Evolutionary conservation across 2,797 vertebrate genomes (phyloP).

Genomic region (Falco rusticolus): DNA sequence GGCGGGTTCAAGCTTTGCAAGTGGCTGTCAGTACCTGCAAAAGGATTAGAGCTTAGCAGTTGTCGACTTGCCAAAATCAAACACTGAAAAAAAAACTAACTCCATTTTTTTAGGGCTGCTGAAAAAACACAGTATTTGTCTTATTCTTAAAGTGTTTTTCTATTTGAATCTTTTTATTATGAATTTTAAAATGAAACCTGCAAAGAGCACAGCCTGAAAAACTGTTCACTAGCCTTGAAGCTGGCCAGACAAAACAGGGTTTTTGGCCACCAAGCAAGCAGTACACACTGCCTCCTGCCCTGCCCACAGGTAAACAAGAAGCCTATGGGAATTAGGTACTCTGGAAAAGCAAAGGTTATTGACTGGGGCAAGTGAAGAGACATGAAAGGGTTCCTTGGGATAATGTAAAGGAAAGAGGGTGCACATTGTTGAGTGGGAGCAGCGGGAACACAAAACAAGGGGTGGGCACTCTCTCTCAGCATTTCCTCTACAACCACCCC

Average conservation of each 20-base stretch:
- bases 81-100: not conserved
- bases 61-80: not conserved
- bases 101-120: not conserved
- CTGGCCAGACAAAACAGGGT: not conserved
- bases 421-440: not conserved
- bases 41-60: not conserved
- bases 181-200: not conserved
- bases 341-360: not conserved
- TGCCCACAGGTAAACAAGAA: not conserved
- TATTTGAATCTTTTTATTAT: not conserved
- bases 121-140: not conserved
- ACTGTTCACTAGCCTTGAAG: not conserved
- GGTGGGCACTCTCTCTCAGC: not conserved
- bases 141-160: not conserved
- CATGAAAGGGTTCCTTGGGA: not conserved
- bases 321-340: not conserved
- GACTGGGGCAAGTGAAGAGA: not conserved
- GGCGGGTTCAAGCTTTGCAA: not conserved
- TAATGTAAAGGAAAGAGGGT: not conserved
- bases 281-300: not conserved
- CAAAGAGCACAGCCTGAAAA: not conserved
- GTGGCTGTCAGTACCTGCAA: not conserved
- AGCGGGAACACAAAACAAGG: not conserved
- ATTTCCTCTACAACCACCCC: not conserved
- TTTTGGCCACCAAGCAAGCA: not conserved